phyloP scores from a whole-genome alignment of 2,113 vertebrate genomes.

The Atractosteus spatula region DNA sequence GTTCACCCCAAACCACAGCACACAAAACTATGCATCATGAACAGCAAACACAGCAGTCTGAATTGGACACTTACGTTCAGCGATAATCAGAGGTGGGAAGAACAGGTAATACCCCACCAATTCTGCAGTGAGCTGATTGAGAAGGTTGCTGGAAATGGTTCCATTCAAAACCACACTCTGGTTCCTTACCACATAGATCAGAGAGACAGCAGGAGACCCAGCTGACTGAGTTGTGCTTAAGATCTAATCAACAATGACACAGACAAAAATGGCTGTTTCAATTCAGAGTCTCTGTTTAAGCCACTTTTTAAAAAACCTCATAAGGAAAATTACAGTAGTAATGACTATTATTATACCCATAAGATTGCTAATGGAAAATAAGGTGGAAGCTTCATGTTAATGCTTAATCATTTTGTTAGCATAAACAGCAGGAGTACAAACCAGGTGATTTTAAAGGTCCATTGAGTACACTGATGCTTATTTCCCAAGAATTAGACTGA shows the following conservation, averaged over 20 bases:
- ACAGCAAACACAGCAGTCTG: no score
- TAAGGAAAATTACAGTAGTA: no score
- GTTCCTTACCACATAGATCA: conserved; percentile 89
- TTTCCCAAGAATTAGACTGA: no score
- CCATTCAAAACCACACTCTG: conserved; percentile 83
- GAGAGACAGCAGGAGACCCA: conserved; percentile 79
- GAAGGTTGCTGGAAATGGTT: conserved; percentile 85
- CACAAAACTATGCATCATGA: no score
- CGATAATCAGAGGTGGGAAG: conserved; percentile 89
- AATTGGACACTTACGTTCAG: conserved; percentile 84
- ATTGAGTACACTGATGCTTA: no score
- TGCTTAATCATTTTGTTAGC: no score
- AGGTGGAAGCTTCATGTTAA: background rate
- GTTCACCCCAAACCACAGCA: no score
- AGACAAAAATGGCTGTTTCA: background rate
- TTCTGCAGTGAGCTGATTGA: conserved; percentile 91
- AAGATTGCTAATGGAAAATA: background rate
- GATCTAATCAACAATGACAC: conserved; percentile 68
- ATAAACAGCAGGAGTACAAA: no score
- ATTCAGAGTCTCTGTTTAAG: no score
- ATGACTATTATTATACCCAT: background rate
- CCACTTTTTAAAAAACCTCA: no score
- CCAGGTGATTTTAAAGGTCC: no score
- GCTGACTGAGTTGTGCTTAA: conserved; percentile 76
- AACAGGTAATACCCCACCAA: conserved; percentile 96